Percentiles rank a stretch among this genome's conserved stretches.
Evolutionary conservation across 2,797 vertebrate genomes (phyloP).

Genomic region (Capromys pilorides): DNA sequence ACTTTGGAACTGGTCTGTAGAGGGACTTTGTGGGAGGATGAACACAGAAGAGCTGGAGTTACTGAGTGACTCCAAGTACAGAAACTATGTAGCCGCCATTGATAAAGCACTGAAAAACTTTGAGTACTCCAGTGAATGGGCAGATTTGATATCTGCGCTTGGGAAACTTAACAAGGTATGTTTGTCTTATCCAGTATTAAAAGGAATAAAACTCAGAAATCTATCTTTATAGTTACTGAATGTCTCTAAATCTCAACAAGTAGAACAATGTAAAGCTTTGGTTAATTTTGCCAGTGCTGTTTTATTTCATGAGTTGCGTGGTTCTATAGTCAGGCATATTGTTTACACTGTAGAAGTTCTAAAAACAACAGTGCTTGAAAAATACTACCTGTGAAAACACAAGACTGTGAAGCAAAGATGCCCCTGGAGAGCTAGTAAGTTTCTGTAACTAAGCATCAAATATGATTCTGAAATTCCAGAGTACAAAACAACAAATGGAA

Average conservation of each 20-base stretch:
- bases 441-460: conserved; percentile 48
- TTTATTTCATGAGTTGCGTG: conserved; percentile 36
- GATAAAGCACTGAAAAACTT: conserved; percentile 99
- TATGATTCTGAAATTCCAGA: conserved; percentile 43
- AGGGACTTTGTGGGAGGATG: conserved; percentile 92
- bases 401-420: conserved; percentile 21
- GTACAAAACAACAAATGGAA: background rate
- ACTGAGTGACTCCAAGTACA: conserved; percentile 97
- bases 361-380: conserved; percentile 33
- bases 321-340: background rate
- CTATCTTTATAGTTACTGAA: background rate
- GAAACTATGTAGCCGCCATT: conserved; percentile 98
- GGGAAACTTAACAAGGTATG: conserved; percentile 99
- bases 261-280: background rate
- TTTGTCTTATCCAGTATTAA: background rate
- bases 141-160: conserved; percentile 98
- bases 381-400: conserved; percentile 22
- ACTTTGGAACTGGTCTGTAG: conserved; percentile 89
- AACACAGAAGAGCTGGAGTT: conserved; percentile 99
- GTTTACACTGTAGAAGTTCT: conserved; percentile 13
- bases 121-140: conserved; percentile 99
- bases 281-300: conserved; percentile 54
- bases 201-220: conserved; percentile 40
- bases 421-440: background rate
- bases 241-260: conserved; percentile 63